These are phyloP conservation scores for Acipenser ruthenus DNA, from an alignment of 2,797 vertebrate species.

Conservation along the genomic window DNA sequence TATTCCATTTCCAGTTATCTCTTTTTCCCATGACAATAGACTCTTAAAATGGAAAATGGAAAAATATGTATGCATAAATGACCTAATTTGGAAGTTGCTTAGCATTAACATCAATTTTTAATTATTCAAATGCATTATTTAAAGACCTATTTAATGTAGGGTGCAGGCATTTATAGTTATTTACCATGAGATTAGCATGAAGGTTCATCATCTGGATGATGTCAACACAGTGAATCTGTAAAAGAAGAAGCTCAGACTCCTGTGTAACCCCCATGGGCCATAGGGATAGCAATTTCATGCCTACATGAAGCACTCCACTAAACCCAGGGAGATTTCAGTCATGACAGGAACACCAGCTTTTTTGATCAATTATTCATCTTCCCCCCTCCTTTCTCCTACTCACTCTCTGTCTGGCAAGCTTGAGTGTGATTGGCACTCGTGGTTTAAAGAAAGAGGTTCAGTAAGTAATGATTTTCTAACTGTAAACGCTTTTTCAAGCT, in stretches of 20 bases:
- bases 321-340: background rate
- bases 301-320: slow-evolving; percentile 36
- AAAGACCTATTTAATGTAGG: slow-evolving; percentile 21
- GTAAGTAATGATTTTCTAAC: background rate
- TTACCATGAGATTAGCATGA: slow-evolving; percentile 19
- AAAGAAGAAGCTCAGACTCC: slow-evolving; percentile 24
- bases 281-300: slow-evolving; percentile 45
- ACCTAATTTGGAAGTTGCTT: slow-evolving; percentile 50
- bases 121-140: slow-evolving; percentile 44
- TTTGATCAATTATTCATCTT: slow-evolving; percentile 8
- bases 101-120: slow-evolving; percentile 46
- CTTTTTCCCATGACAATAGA: background rate
- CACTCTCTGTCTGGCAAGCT: background rate
- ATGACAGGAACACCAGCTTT: background rate
- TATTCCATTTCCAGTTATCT: background rate
- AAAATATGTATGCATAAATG: background rate
- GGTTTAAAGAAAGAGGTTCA: background rate
- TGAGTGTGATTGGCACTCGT: background rate
- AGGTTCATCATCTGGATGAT: background rate
- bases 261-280: slow-evolving; percentile 38
- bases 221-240: too few relatives aligned
- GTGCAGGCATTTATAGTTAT: slow-evolving; percentile 23
- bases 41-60: background rate
- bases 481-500: background rate
- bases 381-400: background rate